These are phyloP conservation scores for Apocheima hispidaria DNA, from an alignment of 2,888 invertebrate species.

Conservation along the genomic window DNA sequence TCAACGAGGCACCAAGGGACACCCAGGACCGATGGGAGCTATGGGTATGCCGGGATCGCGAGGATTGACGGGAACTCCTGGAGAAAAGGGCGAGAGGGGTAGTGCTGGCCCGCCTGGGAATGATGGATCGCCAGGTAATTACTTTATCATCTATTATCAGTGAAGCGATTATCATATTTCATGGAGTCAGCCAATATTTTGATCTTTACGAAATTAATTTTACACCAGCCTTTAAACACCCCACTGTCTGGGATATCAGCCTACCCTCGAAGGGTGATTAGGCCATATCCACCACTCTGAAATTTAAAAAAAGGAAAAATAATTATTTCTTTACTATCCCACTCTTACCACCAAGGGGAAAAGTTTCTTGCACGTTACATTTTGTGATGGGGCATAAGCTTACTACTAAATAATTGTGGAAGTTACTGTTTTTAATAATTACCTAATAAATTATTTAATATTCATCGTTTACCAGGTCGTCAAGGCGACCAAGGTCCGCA, in stretches of 20 bases:
- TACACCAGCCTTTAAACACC: too few relatives aligned
- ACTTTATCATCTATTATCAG: not conserved
- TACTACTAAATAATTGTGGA: too few relatives aligned
- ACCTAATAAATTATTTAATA: not conserved
- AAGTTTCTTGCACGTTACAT: too few relatives aligned
- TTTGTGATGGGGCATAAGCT: too few relatives aligned
- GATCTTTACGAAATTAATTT: too few relatives aligned
- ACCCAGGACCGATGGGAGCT: conserved; percentile 89
- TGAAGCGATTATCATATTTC: not conserved
- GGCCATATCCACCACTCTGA: too few relatives aligned
- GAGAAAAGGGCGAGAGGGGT: conserved; percentile 92
- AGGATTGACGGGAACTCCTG: conserved; percentile 88
- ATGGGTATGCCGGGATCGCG: conserved; percentile 90
- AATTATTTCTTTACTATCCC: too few relatives aligned
- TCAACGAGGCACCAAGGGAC: conserved; percentile 89
- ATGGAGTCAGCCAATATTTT: not conserved
- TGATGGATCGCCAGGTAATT: conserved; percentile 90
- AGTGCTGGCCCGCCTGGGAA: conserved; percentile 89
- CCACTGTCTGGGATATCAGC: too few relatives aligned
- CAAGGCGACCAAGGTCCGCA: conserved; percentile 92
- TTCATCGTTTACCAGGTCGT: conserved; percentile 71
- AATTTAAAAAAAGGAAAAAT: too few relatives aligned
- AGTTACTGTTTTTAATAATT: not conserved
- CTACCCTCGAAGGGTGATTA: too few relatives aligned
- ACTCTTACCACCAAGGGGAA: too few relatives aligned